phyloP scores from a whole-genome alignment of 2,113 vertebrate species.

The Dolichallabes microphthalmus region DNA sequence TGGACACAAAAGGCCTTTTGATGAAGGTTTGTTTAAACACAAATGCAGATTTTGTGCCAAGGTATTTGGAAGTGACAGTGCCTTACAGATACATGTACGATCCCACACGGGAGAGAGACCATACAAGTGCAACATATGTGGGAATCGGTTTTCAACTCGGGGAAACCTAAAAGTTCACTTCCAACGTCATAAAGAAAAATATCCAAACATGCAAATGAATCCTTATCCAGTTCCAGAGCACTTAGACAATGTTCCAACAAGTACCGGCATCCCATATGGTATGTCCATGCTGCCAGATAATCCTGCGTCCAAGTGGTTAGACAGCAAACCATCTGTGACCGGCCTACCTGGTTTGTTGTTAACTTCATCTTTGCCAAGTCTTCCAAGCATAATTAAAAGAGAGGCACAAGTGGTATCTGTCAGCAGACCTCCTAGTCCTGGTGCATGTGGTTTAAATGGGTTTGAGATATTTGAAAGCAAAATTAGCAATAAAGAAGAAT shows the following conservation, averaged over 20 bases:
- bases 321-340: conserved; percentile 89
- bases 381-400: conserved; percentile 93
- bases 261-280: conserved; percentile 94
- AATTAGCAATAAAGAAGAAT: conserved; percentile 78
- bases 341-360: conserved; percentile 89
- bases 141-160: conserved; percentile 97
- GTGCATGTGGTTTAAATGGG: conserved; percentile 80
- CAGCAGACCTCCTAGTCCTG: conserved; percentile 81
- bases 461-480: conserved; percentile 75
- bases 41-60: conserved; percentile 99
- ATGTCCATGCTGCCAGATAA: conserved; percentile 97
- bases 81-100: conserved; percentile 98
- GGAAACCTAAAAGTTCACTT: conserved; percentile 99
- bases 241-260: conserved; percentile 95
- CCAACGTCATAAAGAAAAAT: conserved; percentile 97
- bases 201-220: conserved; percentile 97
- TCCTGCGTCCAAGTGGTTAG: conserved; percentile 92
- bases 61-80: conserved; percentile 99
- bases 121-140: conserved; percentile 98
- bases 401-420: conserved; percentile 90
- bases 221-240: conserved; percentile 97
- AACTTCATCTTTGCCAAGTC: conserved; percentile 86
- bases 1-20: conserved; percentile 86
- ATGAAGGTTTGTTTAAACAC: conserved; percentile 98
- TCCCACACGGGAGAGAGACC: conserved; percentile 98